Conservation (phyloP, 2,113 vertebrate species). For the Cebidichthys violaceus region DNA sequence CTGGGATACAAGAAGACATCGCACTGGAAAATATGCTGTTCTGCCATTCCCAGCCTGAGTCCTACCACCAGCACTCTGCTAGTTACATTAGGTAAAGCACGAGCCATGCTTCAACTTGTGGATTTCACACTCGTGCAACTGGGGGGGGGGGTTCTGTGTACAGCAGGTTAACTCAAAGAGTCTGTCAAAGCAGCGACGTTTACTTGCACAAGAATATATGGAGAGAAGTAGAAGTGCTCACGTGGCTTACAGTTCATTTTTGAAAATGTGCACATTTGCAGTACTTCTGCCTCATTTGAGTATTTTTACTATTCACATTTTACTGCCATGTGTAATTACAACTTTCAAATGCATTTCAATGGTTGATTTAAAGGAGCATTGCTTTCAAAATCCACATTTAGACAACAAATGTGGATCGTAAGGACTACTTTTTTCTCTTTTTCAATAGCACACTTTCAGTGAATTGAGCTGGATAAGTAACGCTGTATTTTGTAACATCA, state of each 20-base stretch:
- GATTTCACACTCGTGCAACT: not conserved
- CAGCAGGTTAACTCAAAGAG: not conserved
- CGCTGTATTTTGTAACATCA: constrained; percentile 2
- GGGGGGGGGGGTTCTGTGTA: not conserved
- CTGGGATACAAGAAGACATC: constrained; percentile 45
- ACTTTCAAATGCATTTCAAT: not conserved
- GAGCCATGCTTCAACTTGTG: not conserved
- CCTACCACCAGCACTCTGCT: constrained; percentile 89
- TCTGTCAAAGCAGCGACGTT: constrained; percentile 6
- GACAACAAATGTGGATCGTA: not conserved
- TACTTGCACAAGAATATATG: not conserved
- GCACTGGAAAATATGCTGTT: constrained; percentile 86
- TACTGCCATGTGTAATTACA: not conserved
- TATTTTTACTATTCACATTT: not conserved
- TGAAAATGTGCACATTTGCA: not conserved
- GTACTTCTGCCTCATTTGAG: not conserved
- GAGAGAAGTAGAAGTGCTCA: not conserved
- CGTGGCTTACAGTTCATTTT: not conserved
- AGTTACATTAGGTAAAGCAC: constrained; percentile 90
- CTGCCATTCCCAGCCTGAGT: constrained; percentile 93
- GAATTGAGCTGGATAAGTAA: not conserved
- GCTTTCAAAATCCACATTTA: not conserved
- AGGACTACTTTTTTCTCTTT: not conserved
- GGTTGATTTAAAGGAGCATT: not conserved
- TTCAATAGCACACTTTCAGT: too few species aligned